Conservation (phyloP, 2,797 vertebrate species). For the Clarias platycephalus region DNA sequence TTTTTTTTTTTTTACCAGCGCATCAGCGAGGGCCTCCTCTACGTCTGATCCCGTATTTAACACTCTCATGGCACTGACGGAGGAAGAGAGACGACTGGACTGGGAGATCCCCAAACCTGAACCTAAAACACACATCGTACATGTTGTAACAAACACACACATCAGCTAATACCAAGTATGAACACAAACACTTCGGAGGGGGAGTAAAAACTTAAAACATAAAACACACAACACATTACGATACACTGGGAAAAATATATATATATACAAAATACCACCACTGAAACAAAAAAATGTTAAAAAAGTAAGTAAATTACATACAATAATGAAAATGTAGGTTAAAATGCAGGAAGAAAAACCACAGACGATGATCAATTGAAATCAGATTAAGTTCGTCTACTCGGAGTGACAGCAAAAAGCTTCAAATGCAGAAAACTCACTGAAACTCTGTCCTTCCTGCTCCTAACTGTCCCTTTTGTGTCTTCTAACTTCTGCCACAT, state of each 20-base stretch:
- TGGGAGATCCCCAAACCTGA: slow-evolving; percentile 88
- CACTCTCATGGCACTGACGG: slow-evolving; percentile 95
- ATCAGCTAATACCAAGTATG: background rate
- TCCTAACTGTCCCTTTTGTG: background rate
- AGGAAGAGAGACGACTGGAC: slow-evolving; percentile 89
- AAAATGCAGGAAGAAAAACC: slow-evolving; percentile 33
- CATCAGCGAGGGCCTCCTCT: slow-evolving; percentile 94
- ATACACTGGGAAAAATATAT: background rate
- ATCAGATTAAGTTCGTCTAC: slow-evolving; percentile 1
- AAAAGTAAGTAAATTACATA: slow-evolving; percentile 54
- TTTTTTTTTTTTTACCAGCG: slow-evolving; percentile 78
- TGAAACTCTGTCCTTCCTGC: background rate
- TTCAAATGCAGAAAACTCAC: slow-evolving; percentile 39
- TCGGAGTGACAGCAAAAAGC: slow-evolving; percentile 52
- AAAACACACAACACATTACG: background rate
- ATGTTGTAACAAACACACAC: slow-evolving; percentile 22
- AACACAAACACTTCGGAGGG: background rate
- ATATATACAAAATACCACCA: background rate
- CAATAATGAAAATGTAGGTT: slow-evolving; percentile 36
- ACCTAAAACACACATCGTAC: slow-evolving; percentile 67
- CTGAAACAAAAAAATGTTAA: background rate
- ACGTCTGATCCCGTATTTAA: slow-evolving; percentile 95
- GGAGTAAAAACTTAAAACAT: no score
- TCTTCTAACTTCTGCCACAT: background rate
- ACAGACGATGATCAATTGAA: slow-evolving; percentile 4